Conservation (phyloP, 2,797 vertebrate species). For the Falco cherrug region DNA sequence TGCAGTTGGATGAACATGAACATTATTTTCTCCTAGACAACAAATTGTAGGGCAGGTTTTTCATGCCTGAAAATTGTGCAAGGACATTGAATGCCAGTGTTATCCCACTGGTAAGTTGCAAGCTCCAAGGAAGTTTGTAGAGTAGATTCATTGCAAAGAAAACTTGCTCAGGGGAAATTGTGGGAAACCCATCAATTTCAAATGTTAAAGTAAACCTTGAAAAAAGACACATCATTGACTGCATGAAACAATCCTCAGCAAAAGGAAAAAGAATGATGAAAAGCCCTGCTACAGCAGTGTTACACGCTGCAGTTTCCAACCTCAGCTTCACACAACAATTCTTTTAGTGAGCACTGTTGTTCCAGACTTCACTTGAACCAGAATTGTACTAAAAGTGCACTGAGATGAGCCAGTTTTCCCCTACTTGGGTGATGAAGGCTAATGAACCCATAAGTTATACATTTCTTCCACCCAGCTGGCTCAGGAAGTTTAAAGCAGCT, state of each 20-base stretch:
- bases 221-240: neutral
- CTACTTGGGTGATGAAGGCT: neutral
- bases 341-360: neutral
- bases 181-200: neutral
- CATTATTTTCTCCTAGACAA: neutral
- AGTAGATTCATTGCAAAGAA: constrained; percentile 4
- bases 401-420: neutral
- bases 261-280: neutral
- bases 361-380: neutral
- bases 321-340: neutral
- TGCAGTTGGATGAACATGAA: neutral
- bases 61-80: neutral
- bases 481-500: neutral
- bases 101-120: neutral
- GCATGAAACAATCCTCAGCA: neutral
- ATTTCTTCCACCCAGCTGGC: neutral
- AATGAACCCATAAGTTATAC: neutral
- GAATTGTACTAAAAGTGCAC: neutral
- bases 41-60: neutral
- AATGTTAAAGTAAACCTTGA: neutral
- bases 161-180: neutral
- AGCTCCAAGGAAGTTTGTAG: neutral
- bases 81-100: neutral
- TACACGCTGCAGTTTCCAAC: neutral
- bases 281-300: neutral